Conservation (phyloP, 2,113 vertebrate genomes). For the Elanoides forficatus region DNA sequence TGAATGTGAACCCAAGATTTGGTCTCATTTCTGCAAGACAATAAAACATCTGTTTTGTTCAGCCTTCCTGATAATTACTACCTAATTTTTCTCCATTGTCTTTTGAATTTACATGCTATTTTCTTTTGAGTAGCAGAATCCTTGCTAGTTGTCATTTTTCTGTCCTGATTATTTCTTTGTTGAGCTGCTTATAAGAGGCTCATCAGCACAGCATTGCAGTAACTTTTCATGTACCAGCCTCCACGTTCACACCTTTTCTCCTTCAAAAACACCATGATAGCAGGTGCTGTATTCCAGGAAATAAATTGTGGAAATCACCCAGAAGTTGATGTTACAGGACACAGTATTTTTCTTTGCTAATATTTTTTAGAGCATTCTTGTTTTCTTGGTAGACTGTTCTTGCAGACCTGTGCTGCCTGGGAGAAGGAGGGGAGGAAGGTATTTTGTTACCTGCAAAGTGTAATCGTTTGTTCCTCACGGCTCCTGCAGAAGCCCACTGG, state of each 20-base stretch:
- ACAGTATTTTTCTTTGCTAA: not conserved
- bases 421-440: not conserved
- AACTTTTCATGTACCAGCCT: not conserved
- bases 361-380: not conserved
- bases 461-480: not conserved
- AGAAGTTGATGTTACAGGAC: not conserved
- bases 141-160: not conserved
- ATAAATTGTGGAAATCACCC: not conserved
- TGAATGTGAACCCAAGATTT: not conserved
- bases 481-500: not conserved
- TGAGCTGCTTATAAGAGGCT: not conserved
- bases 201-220: not conserved
- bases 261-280: not conserved
- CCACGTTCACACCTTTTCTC: not conserved
- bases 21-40: conserved; percentile 16
- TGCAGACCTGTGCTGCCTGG: not conserved
- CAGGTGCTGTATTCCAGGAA: not conserved
- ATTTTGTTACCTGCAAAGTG: not conserved
- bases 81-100: not conserved
- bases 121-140: not conserved
- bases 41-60: conserved; percentile 47
- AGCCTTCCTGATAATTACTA: conserved; percentile 21
- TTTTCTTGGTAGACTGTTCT: not conserved
- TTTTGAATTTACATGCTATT: not conserved
- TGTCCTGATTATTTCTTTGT: not conserved